Evolutionary conservation across 2,113 vertebrate species (phyloP).

Genomic region (Ameiurus melas): DNA sequence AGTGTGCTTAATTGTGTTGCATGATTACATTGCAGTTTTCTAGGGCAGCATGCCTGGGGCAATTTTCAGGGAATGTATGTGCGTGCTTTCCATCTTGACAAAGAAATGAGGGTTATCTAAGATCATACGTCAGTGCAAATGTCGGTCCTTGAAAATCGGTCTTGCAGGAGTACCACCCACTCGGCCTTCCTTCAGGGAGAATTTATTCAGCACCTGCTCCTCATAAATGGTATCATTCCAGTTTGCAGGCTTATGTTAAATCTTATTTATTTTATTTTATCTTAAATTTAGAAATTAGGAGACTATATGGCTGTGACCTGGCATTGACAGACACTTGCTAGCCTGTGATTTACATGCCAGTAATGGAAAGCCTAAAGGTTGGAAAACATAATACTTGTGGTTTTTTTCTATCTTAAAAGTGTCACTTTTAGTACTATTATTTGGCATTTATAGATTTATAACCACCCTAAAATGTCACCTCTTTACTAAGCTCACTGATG

Average conservation of each 20-base stretch:
- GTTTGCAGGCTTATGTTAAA: background rate
- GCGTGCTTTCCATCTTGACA: background rate
- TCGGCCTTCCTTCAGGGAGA: background rate
- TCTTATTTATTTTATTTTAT: background rate
- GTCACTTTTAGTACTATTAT: background rate
- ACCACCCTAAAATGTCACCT: conserved; percentile 9
- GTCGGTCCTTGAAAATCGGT: background rate
- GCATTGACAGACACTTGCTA: background rate
- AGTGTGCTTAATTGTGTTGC: background rate
- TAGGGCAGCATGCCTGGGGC: background rate
- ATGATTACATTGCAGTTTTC: conserved; percentile 27
- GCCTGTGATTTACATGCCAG: background rate
- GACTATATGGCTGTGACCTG: background rate
- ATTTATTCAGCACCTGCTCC: background rate
- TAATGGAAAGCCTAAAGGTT: background rate
- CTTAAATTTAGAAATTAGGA: too few species aligned
- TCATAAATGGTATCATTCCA: background rate
- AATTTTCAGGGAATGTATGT: background rate
- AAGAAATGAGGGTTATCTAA: background rate
- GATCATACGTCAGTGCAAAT: background rate
- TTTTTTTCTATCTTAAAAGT: background rate
- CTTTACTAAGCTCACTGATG: background rate
- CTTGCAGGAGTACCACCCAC: background rate
- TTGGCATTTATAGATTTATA: background rate
- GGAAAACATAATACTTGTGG: background rate